Base-by-base conservation (phyloP, 2,888 invertebrate species). In the Rhagophthalmus giganteus region DNA sequence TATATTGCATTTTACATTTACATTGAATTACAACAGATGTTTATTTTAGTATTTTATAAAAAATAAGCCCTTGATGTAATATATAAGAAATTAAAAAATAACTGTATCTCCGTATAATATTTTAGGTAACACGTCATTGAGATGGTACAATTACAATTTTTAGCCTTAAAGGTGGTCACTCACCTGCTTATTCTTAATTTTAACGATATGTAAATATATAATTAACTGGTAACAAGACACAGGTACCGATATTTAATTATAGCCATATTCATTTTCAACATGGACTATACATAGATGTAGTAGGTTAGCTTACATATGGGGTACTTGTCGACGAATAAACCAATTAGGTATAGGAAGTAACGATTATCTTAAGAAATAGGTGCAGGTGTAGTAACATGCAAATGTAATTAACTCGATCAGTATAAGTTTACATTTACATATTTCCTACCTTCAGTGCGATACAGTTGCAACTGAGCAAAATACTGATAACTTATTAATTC, bases 11-110 rank as follows among this genome's bases (percentile, higher is more conserved):
- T 39, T 28, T 11, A 32, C 15, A 24, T 25, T 26, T 32, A 40
- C 37, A 38, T 38, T 31, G 14, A 38, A 24, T 31, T 32, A 41
- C 38, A 31, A 38, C 32, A 47, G 31, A 47, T 30, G 13, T 25
- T 25, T 38, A 15, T 33, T 26, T 25, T 32, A 38, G 26, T 30
- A 32, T 39, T 39, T 39, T 47, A 47, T 39, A 51, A 51, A 51
- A 51, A 45, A 51, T 51, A 51, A 51, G 51, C 51, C 51, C 44
- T 51, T 33, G n/a, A n/a, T n/a, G 28, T 16, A 49, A 38, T 46
- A 24, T 51, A 46, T 40, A 51, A 25, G 28, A 45, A 51, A 51
- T 50, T 51, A 51, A 38, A 51, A 51, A 51, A 51, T 51, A 51
- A 45, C 28, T 34, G 30, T 38, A 44, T 38, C 24, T 40, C 11